Percentiles rank a stretch among this genome's conserved stretches.
phyloP scores from a whole-genome alignment of 2,888 invertebrate genomes.

The Acrobasis repandana region DNA sequence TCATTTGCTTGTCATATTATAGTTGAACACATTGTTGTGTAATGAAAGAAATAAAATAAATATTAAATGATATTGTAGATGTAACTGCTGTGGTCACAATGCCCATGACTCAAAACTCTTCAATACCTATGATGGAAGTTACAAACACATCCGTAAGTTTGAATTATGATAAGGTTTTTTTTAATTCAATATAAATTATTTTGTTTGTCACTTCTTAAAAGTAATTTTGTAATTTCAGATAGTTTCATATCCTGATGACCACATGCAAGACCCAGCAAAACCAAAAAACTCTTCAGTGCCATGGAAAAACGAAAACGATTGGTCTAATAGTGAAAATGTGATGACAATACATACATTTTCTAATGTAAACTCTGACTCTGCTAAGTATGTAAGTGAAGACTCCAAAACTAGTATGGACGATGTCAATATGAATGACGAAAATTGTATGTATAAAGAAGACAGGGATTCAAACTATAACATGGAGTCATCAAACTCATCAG shows the following conservation, averaged over 20 bases:
- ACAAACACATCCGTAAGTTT: conserved; percentile 74
- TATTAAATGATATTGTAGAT: conserved; percentile 55
- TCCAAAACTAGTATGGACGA: conserved; percentile 77
- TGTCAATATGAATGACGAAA: conserved; percentile 73
- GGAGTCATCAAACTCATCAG: conserved; percentile 78
- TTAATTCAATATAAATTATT: not conserved
- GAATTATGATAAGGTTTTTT: conserved; percentile 9
- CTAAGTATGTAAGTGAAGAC: conserved; percentile 75
- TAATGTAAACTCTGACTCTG: conserved; percentile 58
- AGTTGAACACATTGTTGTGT: conserved; percentile 1
- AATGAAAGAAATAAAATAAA: not conserved
- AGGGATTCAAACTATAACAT: conserved; percentile 76
- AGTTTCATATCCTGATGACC: conserved; percentile 75
- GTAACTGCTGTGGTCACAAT: conserved; percentile 78
- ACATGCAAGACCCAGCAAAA: conserved; percentile 72
- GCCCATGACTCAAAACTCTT: conserved; percentile 73
- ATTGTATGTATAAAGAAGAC: conserved; percentile 74
- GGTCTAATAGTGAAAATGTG: conserved; percentile 67
- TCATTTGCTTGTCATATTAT: conserved; percentile 1
- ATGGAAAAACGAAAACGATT: conserved; percentile 72
- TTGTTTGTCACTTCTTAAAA: not conserved
- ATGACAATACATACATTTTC: conserved; percentile 68
- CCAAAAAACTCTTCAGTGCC: conserved; percentile 73
- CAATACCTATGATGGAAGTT: conserved; percentile 78
- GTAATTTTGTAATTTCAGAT: conserved; percentile 47